A percentile compares a stretch with the other conserved stretches of the same genome.
Conservation (phyloP, 2,797 vertebrate genomes). For the Notamacropus eugenii region DNA sequence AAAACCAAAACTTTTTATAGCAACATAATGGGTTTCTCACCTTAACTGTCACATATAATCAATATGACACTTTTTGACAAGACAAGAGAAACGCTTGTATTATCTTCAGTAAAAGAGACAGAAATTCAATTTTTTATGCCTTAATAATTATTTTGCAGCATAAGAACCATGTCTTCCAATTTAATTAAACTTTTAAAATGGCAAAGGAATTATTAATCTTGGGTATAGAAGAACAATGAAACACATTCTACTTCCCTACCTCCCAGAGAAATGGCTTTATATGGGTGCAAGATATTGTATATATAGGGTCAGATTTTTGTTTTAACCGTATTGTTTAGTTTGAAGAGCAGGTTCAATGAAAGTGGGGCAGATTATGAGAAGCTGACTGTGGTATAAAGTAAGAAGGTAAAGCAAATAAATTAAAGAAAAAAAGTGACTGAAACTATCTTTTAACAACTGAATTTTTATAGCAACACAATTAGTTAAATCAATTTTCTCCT, state of each 20-base stretch:
- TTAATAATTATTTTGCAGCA: slow-evolving; percentile 56
- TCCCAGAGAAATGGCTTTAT: not conserved
- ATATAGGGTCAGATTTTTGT: not conserved
- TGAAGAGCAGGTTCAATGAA: not conserved
- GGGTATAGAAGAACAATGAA: not conserved
- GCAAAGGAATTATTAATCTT: slow-evolving; percentile 31
- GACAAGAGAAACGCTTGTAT: slow-evolving; percentile 58
- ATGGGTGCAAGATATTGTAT: not conserved
- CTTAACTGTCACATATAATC: slow-evolving; percentile 66
- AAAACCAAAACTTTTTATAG: slow-evolving; percentile 56
- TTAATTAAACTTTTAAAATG: slow-evolving; percentile 68
- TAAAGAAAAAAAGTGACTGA: slow-evolving; percentile 6
- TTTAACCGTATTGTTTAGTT: not conserved
- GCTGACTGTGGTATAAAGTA: not conserved
- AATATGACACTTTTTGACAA: slow-evolving; percentile 64
- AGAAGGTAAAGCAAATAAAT: not conserved
- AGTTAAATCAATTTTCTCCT: slow-evolving; percentile 52
- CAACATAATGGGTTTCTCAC: slow-evolving; percentile 65
- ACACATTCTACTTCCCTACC: not conserved
- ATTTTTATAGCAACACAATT: slow-evolving; percentile 55
- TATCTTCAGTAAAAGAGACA: slow-evolving; percentile 62
- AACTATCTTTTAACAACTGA: slow-evolving; percentile 50
- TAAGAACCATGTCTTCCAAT: slow-evolving; percentile 47
- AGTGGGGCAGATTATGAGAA: not conserved
- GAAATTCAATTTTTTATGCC: slow-evolving; percentile 53